phyloP scores from a whole-genome alignment of 1,140 invertebrate species.

The Caenorhabditis remanei region DNA sequence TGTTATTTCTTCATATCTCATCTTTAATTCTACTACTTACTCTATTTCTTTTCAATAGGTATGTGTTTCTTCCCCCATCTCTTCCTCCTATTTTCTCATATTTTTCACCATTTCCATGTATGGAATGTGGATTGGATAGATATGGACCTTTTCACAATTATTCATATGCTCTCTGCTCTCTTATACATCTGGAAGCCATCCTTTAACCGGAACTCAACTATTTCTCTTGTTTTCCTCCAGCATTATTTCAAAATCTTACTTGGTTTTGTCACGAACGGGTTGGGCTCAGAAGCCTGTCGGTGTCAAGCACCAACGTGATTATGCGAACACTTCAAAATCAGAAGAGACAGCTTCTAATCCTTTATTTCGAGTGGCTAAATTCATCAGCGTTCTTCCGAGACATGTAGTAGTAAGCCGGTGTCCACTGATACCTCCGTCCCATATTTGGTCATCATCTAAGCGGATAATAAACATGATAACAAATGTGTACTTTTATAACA shows the following conservation, averaged over 20 bases:
- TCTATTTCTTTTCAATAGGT: conserved; percentile 10
- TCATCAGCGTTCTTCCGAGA: neutral
- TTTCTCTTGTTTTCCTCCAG: neutral
- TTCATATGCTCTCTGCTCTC: conserved; percentile 2
- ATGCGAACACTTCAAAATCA: neutral
- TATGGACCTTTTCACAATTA: conserved; percentile 16
- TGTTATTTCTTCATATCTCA: conserved; percentile 24
- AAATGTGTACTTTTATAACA: conserved; percentile 11
- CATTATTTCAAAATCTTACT: neutral
- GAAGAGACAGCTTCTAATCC: neutral
- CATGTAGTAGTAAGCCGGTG: neutral
- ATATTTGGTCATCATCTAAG: neutral
- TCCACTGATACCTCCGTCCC: neutral
- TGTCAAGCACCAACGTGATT: neutral
- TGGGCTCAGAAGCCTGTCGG: neutral
- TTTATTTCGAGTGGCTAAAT: neutral
- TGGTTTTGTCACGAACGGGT: neutral
- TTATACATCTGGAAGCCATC: neutral
- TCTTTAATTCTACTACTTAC: neutral
- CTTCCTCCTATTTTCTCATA: neutral
- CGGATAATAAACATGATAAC: conserved; percentile 10
- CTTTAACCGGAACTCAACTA: neutral
- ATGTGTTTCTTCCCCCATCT: no score
- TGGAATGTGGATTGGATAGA: neutral
- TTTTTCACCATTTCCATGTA: neutral